Conservation (phyloP, 2,888 invertebrate species). For the Patella ulyssiponensis region DNA sequence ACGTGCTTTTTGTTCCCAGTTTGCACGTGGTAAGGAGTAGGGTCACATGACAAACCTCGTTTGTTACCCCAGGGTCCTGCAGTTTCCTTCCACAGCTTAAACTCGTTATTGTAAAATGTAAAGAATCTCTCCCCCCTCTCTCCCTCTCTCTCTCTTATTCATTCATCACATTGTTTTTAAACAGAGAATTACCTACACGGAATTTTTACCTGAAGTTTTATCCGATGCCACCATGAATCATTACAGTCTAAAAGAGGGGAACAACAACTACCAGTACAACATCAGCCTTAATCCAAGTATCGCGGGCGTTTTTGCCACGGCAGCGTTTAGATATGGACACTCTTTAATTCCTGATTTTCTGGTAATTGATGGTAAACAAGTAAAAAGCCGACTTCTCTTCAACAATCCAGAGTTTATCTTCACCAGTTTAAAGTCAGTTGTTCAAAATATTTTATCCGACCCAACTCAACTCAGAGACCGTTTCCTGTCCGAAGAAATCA, state of each 20-base stretch:
- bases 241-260: neutral
- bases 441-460: neutral
- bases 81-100: no score
- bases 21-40: no score
- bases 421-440: neutral
- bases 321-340: neutral
- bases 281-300: neutral
- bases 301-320: neutral
- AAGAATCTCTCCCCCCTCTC: neutral
- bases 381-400: neutral
- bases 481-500: neutral
- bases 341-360: neutral
- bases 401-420: neutral
- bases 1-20: no score
- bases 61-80: no score
- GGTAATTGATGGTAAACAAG: neutral
- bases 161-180: no score
- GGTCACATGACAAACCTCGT: no score
- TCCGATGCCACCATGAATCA: neutral
- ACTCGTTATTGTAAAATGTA: neutral
- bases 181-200: slow-evolving; percentile 34
- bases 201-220: slow-evolving; percentile 77
- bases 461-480: neutral
- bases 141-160: slow-evolving; percentile 6
- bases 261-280: neutral